phyloP scores from a whole-genome alignment of 2,888 invertebrate species.

The Drosophila sordidula region DNA sequence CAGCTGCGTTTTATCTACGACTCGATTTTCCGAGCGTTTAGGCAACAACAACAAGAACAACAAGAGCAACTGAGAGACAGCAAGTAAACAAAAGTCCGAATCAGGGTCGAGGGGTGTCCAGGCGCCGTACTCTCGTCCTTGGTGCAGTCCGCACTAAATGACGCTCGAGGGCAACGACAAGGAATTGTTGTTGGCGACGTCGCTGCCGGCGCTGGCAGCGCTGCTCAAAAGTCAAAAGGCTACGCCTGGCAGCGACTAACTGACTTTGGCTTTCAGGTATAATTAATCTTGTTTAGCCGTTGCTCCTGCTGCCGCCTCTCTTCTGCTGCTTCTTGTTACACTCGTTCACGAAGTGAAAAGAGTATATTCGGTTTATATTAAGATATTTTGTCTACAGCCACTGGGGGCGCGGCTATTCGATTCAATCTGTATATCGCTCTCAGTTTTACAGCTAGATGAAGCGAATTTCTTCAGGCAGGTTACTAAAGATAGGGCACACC shows the following conservation, averaged over 20 bases:
- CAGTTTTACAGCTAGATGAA: too few relatives aligned
- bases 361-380: too few relatives aligned
- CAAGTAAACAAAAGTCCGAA: slow-evolving; percentile 64
- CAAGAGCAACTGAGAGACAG: slow-evolving; percentile 21
- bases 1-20: slow-evolving; percentile 71
- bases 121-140: slow-evolving; percentile 3
- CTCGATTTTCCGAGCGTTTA: slow-evolving; percentile 77
- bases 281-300: slow-evolving; percentile 84
- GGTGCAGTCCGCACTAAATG: slow-evolving; percentile 58
- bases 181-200: slow-evolving; percentile 47
- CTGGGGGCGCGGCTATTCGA: too few relatives aligned
- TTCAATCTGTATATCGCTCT: too few relatives aligned
- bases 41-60: slow-evolving; percentile 56
- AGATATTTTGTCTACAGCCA: too few relatives aligned
- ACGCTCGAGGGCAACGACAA: slow-evolving; percentile 74
- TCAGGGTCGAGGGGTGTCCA: slow-evolving; percentile 4
- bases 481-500: too few relatives aligned
- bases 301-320: slow-evolving; percentile 15
- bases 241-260: slow-evolving; percentile 69
- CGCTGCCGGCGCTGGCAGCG: slow-evolving; percentile 11
- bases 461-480: too few relatives aligned
- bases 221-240: slow-evolving; percentile 74
- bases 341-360: background rate
- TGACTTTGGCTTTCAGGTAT: slow-evolving; percentile 81
- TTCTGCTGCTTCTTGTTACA: slow-evolving; percentile 19